phyloP scores from a whole-genome alignment of 2,888 invertebrate genomes.

The Metopia argyrocephala region DNA sequence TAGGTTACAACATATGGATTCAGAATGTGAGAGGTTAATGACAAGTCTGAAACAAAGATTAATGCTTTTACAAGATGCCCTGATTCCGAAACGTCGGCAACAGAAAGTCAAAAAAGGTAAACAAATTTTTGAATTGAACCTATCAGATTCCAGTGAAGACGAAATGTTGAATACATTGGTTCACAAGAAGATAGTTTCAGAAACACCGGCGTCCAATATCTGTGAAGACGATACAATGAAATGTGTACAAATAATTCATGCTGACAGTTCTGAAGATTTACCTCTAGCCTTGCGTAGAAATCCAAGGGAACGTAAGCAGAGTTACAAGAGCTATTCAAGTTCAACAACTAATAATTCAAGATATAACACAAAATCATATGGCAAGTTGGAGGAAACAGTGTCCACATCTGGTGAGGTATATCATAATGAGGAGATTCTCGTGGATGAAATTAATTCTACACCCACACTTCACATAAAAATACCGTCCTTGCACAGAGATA shows the following conservation, averaged over 20 bases:
- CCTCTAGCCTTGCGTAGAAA: constrained; percentile 42
- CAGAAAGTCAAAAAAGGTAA: neutral
- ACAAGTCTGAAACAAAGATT: constrained; percentile 32
- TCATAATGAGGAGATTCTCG: constrained; percentile 27
- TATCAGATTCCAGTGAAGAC: constrained; percentile 51
- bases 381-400: constrained; percentile 5
- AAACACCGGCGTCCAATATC: neutral
- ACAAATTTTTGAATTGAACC: constrained; percentile 4
- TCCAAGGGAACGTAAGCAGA: constrained; percentile 48
- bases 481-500: constrained; percentile 36
- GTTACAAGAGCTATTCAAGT: constrained; percentile 35
- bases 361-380: neutral
- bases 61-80: constrained; percentile 16
- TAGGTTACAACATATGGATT: constrained; percentile 29
- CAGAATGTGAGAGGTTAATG: constrained; percentile 31
- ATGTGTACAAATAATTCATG: neutral
- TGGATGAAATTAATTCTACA: constrained; percentile 22
- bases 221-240: neutral
- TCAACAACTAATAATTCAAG: constrained; percentile 33
- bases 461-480: constrained; percentile 56
- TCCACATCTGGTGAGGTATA: constrained; percentile 24
- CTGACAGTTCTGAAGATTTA: neutral
- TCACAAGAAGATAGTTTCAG: neutral
- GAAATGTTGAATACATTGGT: constrained; percentile 5
- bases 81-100: neutral